Evolutionary conservation across 2,113 vertebrate genomes (phyloP).

Genomic region (Gambusia affinis): DNA sequence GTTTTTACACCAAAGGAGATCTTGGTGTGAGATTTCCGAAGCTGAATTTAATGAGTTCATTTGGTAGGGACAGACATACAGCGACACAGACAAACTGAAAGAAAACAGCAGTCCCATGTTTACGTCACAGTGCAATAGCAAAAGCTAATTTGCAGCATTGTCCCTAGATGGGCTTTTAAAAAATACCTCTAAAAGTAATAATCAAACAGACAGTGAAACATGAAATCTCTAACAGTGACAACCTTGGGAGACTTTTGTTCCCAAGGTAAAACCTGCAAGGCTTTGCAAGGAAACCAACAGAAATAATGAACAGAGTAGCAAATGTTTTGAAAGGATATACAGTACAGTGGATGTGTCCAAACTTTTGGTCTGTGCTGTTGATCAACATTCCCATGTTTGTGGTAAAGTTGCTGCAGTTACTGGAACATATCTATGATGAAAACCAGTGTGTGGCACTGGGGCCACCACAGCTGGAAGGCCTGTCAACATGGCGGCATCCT

Average conservation of each 20-base stretch:
- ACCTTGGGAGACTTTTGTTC: constrained; percentile 48
- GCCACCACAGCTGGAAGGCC: not conserved
- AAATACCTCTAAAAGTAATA: too few species aligned
- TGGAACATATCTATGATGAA: not conserved
- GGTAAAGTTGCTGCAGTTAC: not conserved
- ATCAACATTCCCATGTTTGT: not conserved
- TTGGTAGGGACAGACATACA: too few species aligned
- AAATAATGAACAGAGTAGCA: constrained; percentile 54
- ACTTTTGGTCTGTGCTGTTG: too few species aligned
- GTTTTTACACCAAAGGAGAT: not conserved
- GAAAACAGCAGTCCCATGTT: too few species aligned
- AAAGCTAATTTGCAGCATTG: too few species aligned
- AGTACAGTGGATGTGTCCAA: too few species aligned
- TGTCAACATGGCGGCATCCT: not conserved
- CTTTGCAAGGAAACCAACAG: constrained; percentile 56
- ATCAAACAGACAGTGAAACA: too few species aligned
- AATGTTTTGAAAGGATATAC: constrained; percentile 27
- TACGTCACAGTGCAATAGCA: too few species aligned
- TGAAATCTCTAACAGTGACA: constrained; percentile 51
- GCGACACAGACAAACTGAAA: too few species aligned
- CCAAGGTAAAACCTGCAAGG: constrained; percentile 55
- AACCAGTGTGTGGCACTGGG: not conserved
- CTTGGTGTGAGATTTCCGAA: constrained; percentile 1
- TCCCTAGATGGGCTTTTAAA: too few species aligned
- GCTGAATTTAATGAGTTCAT: not conserved